Percentiles rank a stretch among this genome's conserved stretches.
Conservation (phyloP, 2,797 vertebrate genomes). For the Pseudotriccus pelzelni region DNA sequence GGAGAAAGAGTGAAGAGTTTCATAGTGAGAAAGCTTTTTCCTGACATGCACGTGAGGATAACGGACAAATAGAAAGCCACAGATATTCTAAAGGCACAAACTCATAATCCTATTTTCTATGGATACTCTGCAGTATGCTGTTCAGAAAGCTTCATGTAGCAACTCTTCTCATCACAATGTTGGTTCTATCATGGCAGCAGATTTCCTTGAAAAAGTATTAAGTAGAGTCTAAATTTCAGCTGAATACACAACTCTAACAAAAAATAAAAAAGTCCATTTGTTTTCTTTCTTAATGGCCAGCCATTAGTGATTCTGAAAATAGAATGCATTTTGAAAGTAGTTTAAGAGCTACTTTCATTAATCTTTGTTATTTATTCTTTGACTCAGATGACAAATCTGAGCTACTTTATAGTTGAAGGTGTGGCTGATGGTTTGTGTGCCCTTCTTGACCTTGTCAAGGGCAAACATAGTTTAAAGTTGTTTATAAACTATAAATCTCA, state of each 20-base stretch:
- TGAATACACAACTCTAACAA: constrained; percentile 2
- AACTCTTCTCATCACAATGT: not conserved
- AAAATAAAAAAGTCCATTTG: constrained; percentile 1
- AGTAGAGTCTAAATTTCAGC: constrained; percentile 1
- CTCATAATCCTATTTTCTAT: not conserved
- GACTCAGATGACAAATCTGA: constrained; percentile 61
- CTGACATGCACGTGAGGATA: not conserved
- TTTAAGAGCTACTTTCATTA: constrained; percentile 65
- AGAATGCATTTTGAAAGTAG: constrained; percentile 55
- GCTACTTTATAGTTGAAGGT: constrained; percentile 70
- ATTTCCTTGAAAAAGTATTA: not conserved
- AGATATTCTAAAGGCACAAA: not conserved
- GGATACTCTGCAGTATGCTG: not conserved
- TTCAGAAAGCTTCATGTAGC: not conserved
- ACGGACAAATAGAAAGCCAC: not conserved
- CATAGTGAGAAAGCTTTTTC: not conserved
- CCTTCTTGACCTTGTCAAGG: constrained; percentile 70
- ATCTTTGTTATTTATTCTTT: constrained; percentile 72
- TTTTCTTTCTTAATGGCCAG: constrained; percentile 57
- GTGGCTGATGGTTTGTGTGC: constrained; percentile 62
- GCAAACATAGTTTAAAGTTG: constrained; percentile 70
- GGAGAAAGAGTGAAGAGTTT: not conserved
- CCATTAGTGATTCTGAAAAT: constrained; percentile 63
- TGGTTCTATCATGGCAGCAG: not conserved
- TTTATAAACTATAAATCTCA: constrained; percentile 71